Evolutionary conservation across 2,888 invertebrate species (phyloP).

Genomic region (Ochropacha duplaris): DNA sequence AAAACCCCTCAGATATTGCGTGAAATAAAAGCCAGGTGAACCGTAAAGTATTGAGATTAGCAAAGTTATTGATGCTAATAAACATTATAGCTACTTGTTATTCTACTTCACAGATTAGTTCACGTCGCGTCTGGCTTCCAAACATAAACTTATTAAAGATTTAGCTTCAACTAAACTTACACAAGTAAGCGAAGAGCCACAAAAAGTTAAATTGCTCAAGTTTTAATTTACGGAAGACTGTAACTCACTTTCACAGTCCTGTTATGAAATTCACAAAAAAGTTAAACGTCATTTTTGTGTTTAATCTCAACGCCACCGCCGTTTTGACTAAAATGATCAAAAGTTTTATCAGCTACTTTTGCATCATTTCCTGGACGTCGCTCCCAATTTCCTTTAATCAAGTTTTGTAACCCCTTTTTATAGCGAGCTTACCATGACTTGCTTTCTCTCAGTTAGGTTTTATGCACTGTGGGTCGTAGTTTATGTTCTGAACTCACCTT

Average conservation of each 20-base stretch:
- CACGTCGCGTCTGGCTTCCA: not conserved
- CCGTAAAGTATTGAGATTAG: not conserved
- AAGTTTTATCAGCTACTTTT: constrained; percentile 13
- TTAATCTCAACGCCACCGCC: constrained; percentile 7
- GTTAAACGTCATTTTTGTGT: constrained; percentile 37
- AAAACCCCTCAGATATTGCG: too few relatives aligned
- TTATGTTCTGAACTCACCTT: not conserved
- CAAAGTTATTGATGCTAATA: not conserved
- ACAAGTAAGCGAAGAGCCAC: constrained; percentile 52
- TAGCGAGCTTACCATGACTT: not conserved
- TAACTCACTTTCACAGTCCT: constrained; percentile 39
- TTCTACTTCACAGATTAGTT: constrained; percentile 1
- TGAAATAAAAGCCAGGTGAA: not conserved
- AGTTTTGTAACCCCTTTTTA: constrained; percentile 1
- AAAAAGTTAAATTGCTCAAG: constrained; percentile 75
- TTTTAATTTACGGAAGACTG: constrained; percentile 56
- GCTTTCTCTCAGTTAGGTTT: not conserved
- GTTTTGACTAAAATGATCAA: constrained; percentile 9
- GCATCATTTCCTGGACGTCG: constrained; percentile 3
- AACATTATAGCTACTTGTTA: not conserved
- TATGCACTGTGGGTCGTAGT: not conserved
- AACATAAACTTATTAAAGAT: constrained; percentile 43
- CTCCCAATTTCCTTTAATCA: not conserved
- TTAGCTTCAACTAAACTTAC: constrained; percentile 38
- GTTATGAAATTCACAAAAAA: constrained; percentile 46